Percentiles rank a stretch among this genome's conserved stretches.
Evolutionary conservation across 2,113 vertebrate species (phyloP).

Genomic region (Cranoglanis bouderius): DNA sequence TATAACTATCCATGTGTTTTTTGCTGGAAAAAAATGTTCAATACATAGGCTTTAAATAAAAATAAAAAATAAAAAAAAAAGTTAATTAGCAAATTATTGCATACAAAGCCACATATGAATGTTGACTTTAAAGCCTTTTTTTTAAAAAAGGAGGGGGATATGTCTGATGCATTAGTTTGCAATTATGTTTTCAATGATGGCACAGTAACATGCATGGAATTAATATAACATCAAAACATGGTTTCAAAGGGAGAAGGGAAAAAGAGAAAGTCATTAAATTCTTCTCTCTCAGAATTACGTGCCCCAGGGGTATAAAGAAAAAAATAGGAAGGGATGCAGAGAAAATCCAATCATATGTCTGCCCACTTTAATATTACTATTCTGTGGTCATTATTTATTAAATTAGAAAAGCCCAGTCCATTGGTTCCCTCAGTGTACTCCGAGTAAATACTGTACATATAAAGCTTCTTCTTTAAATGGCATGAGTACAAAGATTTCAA

Average conservation of each 20-base stretch:
- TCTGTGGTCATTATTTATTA: conserved; percentile 53
- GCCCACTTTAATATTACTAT: conserved; percentile 49
- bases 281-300: conserved; percentile 19
- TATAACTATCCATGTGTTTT: not conserved
- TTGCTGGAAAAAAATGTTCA: not conserved
- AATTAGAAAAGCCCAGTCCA: conserved; percentile 42
- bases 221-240: conserved; percentile 25
- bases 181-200: conserved; percentile 32
- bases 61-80: not conserved
- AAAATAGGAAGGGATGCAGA: not conserved
- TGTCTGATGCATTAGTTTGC: conserved; percentile 39
- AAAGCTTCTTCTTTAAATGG: conserved; percentile 41
- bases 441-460: conserved; percentile 37
- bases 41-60: not conserved
- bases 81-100: conserved; percentile 33
- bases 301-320: conserved; percentile 11
- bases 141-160: not conserved
- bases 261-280: conserved; percentile 23
- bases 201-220: conserved; percentile 37
- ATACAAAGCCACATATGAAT: conserved; percentile 7
- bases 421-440: conserved; percentile 19
- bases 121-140: conserved; percentile 33
- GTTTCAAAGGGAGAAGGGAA: not conserved
- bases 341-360: conserved; percentile 50
- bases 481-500: conserved; percentile 48